phyloP scores from a whole-genome alignment of 2,113 vertebrate species.

The Formicarius rufipectus region DNA sequence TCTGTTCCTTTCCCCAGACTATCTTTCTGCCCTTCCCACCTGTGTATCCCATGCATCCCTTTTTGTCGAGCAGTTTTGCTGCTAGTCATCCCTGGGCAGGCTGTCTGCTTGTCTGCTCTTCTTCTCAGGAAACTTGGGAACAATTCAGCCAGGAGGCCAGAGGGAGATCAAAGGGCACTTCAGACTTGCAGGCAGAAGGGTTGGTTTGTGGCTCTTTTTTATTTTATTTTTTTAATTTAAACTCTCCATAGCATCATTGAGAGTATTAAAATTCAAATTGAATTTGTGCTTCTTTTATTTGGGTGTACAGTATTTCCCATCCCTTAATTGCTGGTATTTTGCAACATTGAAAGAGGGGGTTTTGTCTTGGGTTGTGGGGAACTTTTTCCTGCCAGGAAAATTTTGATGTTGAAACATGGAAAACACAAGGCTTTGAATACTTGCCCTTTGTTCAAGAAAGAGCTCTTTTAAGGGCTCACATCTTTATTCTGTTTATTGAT shows the following conservation, averaged over 20 bases:
- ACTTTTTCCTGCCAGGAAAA: slow-evolving; percentile 64
- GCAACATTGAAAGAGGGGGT: background rate
- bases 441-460: slow-evolving; percentile 48
- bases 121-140: background rate
- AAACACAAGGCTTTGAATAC: slow-evolving; percentile 47
- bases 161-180: background rate
- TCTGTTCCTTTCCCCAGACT: rapidly evolving
- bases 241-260: background rate
- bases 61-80: background rate
- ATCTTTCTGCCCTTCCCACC: background rate
- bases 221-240: background rate
- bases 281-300: slow-evolving; percentile 7
- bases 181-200: background rate
- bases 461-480: background rate
- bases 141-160: background rate
- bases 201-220: background rate
- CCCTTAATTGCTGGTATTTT: slow-evolving; percentile 30
- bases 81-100: background rate
- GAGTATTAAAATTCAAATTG: slow-evolving; percentile 16
- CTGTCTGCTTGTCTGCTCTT: background rate
- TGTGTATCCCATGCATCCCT: background rate
- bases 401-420: slow-evolving; percentile 55
- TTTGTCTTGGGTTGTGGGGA: slow-evolving; percentile 6
- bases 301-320: background rate
- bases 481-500: slow-evolving; percentile 39